Evolutionary conservation across 1,140 invertebrate genomes (phyloP).

Genomic region (Drosophila ogumai): DNA sequence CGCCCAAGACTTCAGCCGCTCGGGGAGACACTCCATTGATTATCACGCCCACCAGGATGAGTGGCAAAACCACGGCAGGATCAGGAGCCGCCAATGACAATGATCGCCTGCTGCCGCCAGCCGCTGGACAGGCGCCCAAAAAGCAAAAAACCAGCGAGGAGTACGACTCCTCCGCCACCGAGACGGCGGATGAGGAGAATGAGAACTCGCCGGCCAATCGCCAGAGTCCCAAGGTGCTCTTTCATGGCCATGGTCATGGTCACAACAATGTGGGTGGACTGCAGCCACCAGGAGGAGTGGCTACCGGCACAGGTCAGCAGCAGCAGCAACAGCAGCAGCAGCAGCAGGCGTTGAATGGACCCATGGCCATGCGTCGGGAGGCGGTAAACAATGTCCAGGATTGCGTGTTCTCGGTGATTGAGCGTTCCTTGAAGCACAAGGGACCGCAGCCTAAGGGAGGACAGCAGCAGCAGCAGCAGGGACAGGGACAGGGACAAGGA

Average conservation of each 20-base stretch:
- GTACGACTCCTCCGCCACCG: conserved; percentile 94
- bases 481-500: neutral
- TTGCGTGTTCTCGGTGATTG: conserved; percentile 74
- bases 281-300: conserved; percentile 39
- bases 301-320: neutral
- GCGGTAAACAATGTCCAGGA: conserved; percentile 77
- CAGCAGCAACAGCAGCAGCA: conserved; percentile 20
- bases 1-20: conserved; percentile 7
- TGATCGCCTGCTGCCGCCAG: conserved; percentile 77
- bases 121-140: conserved; percentile 81
- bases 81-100: conserved; percentile 24
- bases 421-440: conserved; percentile 75
- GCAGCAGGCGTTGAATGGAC: conserved; percentile 73
- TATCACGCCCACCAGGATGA: conserved; percentile 66
- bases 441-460: conserved; percentile 82
- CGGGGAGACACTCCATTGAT: conserved; percentile 47
- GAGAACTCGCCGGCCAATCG: conserved; percentile 86
- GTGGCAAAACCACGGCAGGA: conserved; percentile 29
- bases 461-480: conserved; percentile 23
- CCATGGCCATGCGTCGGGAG: conserved; percentile 67
- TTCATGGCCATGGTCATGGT: conserved; percentile 29
- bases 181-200: conserved; percentile 93
- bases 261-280: conserved; percentile 59
- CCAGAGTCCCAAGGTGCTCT: conserved; percentile 84
- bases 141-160: conserved; percentile 88